Evolutionary conservation across 2,888 invertebrate genomes (phyloP).

Genomic region (Sclerodermus sp.): DNA sequence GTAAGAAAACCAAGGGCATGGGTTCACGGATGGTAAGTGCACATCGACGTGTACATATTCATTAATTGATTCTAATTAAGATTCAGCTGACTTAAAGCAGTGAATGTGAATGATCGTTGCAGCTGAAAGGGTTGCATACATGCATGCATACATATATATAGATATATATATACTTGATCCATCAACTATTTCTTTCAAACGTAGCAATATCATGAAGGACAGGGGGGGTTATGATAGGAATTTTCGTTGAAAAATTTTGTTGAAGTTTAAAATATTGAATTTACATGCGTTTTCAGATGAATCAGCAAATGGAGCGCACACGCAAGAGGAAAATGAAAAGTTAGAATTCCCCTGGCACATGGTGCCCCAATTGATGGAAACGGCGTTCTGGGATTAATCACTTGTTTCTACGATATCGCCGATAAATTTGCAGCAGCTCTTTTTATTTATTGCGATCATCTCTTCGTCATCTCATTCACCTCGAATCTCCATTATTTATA

Average conservation of each 20-base stretch:
- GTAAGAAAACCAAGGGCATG: background rate
- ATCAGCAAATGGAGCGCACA: too few species aligned
- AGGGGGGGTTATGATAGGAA: too few species aligned
- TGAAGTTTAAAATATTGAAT: too few species aligned
- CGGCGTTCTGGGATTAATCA: conserved; percentile 68
- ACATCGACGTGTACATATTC: background rate
- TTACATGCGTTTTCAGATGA: too few species aligned
- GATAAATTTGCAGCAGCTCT: background rate
- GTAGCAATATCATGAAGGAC: too few species aligned
- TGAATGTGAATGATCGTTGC: too few species aligned
- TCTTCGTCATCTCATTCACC: conserved; percentile 2
- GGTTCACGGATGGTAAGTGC: background rate
- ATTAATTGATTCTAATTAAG: conserved; percentile 5
- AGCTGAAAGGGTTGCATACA: too few species aligned
- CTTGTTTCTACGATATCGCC: conserved; percentile 4
- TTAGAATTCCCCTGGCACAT: conserved; percentile 75
- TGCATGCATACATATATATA: too few species aligned
- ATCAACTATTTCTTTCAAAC: too few species aligned
- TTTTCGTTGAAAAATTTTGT: too few species aligned
- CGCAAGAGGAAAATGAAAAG: conserved; percentile 25
- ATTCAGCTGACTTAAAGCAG: background rate
- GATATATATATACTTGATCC: too few species aligned
- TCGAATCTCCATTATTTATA: conserved; percentile 16
- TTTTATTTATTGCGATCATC: conserved; percentile 6
- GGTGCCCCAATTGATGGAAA: conserved; percentile 70